Percentiles rank a stretch among this genome's conserved stretches.
Evolutionary conservation across 2,888 invertebrate genomes (phyloP).

Genomic region (Sphaeridia pumilis): DNA sequence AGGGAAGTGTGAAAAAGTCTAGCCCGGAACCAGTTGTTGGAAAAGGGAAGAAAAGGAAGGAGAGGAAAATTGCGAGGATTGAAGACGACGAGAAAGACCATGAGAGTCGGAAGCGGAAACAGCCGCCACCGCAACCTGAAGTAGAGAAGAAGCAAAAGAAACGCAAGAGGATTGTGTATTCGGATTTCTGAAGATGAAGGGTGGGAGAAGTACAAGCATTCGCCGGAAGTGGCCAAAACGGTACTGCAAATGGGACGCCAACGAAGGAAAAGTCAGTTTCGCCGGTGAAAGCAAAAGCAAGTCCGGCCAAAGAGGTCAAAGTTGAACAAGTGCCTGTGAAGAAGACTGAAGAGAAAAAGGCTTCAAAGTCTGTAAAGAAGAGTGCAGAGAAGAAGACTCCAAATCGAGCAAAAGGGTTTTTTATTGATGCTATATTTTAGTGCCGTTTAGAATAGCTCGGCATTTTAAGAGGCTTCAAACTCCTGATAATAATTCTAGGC

Average conservation of each 20-base stretch:
- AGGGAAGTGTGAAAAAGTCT: constrained; percentile 4
- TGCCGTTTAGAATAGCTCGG: too few species aligned
- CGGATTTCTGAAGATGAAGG: constrained; percentile 3
- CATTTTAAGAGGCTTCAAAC: too few species aligned
- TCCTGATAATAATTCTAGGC: too few species aligned
- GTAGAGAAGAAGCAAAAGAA: not conserved
- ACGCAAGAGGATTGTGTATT: not conserved
- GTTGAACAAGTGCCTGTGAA: not conserved
- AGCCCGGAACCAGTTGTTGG: not conserved
- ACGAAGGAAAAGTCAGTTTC: constrained; percentile 13
- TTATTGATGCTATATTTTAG: too few species aligned
- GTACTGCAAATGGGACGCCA: constrained; percentile 4
- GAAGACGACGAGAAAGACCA: not conserved
- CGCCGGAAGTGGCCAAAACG: constrained; percentile 8
- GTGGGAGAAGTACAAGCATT: constrained; percentile 1
- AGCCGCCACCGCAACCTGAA: not conserved
- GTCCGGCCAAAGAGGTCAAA: constrained; percentile 1
- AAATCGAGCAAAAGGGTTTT: too few species aligned
- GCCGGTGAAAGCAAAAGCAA: not conserved
- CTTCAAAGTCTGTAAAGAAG: not conserved
- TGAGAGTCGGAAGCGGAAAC: not conserved
- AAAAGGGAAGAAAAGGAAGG: not conserved
- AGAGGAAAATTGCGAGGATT: too few species aligned
- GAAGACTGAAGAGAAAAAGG: not conserved
- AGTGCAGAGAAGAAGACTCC: not conserved